Conservation (phyloP, 1,140 invertebrate species). For the Aethina tumida region DNA sequence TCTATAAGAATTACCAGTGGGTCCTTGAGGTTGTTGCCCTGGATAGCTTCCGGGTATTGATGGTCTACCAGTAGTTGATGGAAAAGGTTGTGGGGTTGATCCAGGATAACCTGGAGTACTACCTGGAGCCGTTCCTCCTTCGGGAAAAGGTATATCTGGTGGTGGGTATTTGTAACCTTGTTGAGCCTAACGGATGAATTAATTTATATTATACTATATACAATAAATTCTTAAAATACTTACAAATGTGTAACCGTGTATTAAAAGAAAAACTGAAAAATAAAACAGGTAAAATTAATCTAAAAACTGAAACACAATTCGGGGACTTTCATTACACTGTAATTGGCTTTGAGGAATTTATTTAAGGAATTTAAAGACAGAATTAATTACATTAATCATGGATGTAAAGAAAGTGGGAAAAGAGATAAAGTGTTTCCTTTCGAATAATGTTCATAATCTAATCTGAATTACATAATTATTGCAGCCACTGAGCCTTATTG, state of each 20-base stretch:
- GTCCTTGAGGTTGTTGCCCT: not conserved
- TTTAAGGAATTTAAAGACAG: too few relatives aligned
- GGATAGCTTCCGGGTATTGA: not conserved
- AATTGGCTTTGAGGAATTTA: too few relatives aligned
- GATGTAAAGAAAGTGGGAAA: too few relatives aligned
- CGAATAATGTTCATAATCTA: too few relatives aligned
- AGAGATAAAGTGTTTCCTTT: too few relatives aligned
- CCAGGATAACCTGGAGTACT: not conserved
- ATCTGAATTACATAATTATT: too few relatives aligned
- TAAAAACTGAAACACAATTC: too few relatives aligned
- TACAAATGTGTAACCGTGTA: slow-evolving; percentile 9
- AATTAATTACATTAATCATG: too few relatives aligned
- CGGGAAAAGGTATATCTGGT: slow-evolving; percentile 40
- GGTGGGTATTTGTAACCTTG: slow-evolving; percentile 47
- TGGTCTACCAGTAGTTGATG: not conserved
- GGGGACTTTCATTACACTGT: too few relatives aligned
- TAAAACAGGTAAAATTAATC: too few relatives aligned
- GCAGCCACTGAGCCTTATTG: too few relatives aligned
- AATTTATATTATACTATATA: not conserved
- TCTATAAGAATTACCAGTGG: too few relatives aligned
- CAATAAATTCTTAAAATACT: slow-evolving; percentile 4
- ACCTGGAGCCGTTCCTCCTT: slow-evolving; percentile 18
- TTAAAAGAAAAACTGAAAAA: slow-evolving; percentile 11
- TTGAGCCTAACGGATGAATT: slow-evolving; percentile 17
- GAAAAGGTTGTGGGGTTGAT: not conserved